Percentiles rank a stretch among this genome's conserved stretches.
phyloP scores from a whole-genome alignment of 2,797 vertebrate species.

The Triplophysa yarkandensis region DNA sequence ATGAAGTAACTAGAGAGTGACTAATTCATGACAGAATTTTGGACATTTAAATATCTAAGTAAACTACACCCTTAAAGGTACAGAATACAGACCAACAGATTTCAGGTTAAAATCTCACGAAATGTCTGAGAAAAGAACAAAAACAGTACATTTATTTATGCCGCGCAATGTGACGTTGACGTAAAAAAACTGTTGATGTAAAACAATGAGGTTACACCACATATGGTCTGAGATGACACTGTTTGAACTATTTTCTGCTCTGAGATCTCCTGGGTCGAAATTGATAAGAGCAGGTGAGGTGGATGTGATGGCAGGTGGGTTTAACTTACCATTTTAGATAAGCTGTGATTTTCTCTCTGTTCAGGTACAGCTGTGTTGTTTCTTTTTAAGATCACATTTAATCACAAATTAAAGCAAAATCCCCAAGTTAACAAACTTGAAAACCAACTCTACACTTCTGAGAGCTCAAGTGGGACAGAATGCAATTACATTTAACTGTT shows the following conservation, averaged over 20 bases:
- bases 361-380: background rate
- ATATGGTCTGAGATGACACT: constrained; percentile 24
- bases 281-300: constrained; percentile 5
- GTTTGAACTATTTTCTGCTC: constrained; percentile 25
- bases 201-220: constrained; percentile 24
- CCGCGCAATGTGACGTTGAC: no score
- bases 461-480: background rate
- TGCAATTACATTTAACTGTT: background rate
- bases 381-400: background rate
- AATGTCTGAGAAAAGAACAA: background rate
- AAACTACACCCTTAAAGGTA: no score
- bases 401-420: background rate
- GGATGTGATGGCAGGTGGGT: constrained; percentile 27
- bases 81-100: background rate
- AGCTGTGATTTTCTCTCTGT: constrained; percentile 4
- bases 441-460: background rate
- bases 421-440: background rate
- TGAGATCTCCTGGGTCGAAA: constrained; percentile 1
- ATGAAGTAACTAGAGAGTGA: no score
- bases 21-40: no score
- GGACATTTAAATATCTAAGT: no score
- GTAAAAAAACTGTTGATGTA: background rate
- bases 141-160: background rate
- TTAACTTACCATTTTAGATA: constrained; percentile 13
- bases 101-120: background rate